These are phyloP conservation scores for Diprion similis DNA, from an alignment of 1,140 invertebrate species.

Conservation along the genomic window DNA sequence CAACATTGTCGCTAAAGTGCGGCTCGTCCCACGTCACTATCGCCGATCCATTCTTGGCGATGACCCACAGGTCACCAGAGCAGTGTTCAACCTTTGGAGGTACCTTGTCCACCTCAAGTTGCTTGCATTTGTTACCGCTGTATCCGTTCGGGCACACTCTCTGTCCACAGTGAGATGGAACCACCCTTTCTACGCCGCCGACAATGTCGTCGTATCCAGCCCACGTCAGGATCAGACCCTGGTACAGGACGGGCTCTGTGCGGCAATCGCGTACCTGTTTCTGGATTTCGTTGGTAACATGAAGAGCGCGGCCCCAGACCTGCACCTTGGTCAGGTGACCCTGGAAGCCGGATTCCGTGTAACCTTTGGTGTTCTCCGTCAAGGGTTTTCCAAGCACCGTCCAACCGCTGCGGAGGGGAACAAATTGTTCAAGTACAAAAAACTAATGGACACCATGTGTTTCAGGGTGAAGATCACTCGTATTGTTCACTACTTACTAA, in stretches of 20 bases:
- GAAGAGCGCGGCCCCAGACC: slow-evolving; percentile 90
- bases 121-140: slow-evolving; percentile 82
- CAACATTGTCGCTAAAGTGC: slow-evolving; percentile 88
- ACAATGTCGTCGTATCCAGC: slow-evolving; percentile 88
- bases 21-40: slow-evolving; percentile 95
- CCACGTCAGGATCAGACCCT: slow-evolving; percentile 88
- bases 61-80: slow-evolving; percentile 93
- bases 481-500: slow-evolving; percentile 69
- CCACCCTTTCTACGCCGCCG: slow-evolving; percentile 90
- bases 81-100: slow-evolving; percentile 88
- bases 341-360: slow-evolving; percentile 89
- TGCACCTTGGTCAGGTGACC: slow-evolving; percentile 94
- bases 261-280: slow-evolving; percentile 91
- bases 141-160: slow-evolving; percentile 86
- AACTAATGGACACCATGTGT: slow-evolving; percentile 8
- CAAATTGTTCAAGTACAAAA: slow-evolving; percentile 16
- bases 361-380: slow-evolving; percentile 74
- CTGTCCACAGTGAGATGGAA: slow-evolving; percentile 91
- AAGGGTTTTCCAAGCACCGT: slow-evolving; percentile 90
- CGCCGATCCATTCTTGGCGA: slow-evolving; percentile 89
- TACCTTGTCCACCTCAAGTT: slow-evolving; percentile 83
- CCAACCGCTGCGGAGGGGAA: slow-evolving; percentile 76
- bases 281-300: slow-evolving; percentile 92
- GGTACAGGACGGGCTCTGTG: slow-evolving; percentile 88
- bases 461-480: slow-evolving; percentile 22